phyloP scores from a whole-genome alignment of 2,888 invertebrate genomes.

The Dyspetes luteomarginatus region DNA sequence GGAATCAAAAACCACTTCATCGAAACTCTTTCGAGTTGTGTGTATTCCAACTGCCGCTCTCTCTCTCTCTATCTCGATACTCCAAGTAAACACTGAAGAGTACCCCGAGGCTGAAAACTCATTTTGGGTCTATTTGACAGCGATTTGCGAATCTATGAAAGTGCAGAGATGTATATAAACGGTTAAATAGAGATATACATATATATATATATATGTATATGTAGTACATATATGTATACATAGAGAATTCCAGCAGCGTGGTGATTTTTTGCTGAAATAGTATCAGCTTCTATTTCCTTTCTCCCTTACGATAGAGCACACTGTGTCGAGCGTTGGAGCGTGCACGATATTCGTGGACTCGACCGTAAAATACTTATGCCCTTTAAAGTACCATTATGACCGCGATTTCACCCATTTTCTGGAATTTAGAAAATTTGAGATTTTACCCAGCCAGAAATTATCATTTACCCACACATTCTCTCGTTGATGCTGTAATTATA shows the following conservation, averaged over 20 bases:
- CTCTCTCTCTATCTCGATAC: slow-evolving; percentile 30
- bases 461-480: too few relatives aligned
- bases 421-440: neutral
- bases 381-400: slow-evolving; percentile 16
- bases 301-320: slow-evolving; percentile 41
- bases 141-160: slow-evolving; percentile 24
- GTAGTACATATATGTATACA: slow-evolving; percentile 59
- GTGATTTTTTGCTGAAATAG: slow-evolving; percentile 60
- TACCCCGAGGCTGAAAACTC: slow-evolving; percentile 49
- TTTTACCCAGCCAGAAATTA: too few relatives aligned
- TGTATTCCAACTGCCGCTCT: neutral
- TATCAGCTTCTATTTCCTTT: slow-evolving; percentile 45
- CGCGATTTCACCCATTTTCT: slow-evolving; percentile 2
- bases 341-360: neutral
- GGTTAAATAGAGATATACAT: slow-evolving; percentile 47
- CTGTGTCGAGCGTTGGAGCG: slow-evolving; percentile 34
- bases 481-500: too few relatives aligned
- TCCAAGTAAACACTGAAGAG: slow-evolving; percentile 42
- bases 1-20: slow-evolving; percentile 55
- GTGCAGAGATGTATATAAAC: slow-evolving; percentile 30
- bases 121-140: slow-evolving; percentile 62
- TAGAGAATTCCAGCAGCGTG: slow-evolving; percentile 26
- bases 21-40: slow-evolving; percentile 31
- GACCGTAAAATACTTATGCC: slow-evolving; percentile 8
- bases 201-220: too few relatives aligned